phyloP scores from a whole-genome alignment of 2,797 vertebrate genomes.

The Sylvia borin region DNA sequence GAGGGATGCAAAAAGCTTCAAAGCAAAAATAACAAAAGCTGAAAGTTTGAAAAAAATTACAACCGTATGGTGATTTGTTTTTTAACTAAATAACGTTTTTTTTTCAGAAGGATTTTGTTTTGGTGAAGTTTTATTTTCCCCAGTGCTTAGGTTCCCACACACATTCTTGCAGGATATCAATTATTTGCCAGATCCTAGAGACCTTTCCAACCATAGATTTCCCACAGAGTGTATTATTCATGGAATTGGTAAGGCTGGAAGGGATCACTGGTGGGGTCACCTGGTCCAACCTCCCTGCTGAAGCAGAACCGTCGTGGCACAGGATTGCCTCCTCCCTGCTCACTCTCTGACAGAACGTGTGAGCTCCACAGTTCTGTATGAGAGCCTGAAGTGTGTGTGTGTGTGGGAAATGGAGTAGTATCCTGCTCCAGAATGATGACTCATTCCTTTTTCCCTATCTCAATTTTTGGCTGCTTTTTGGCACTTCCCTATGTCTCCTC shows the following conservation, averaged over 20 bases:
- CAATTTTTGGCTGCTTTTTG: neutral
- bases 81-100: neutral
- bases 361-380: neutral
- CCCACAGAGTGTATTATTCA: neutral
- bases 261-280: neutral
- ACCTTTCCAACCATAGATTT: neutral
- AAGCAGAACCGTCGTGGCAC: neutral
- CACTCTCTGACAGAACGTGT: neutral
- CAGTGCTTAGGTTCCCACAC: neutral
- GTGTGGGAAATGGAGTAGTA: neutral
- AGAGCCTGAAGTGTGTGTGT: neutral
- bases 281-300: neutral
- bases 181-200: neutral
- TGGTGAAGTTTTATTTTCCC: neutral
- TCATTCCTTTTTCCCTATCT: neutral
- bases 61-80: fast-evolving
- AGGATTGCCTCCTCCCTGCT: neutral
- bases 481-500: neutral
- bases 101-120: neutral
- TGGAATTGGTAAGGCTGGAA: neutral
- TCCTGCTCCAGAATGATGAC: neutral
- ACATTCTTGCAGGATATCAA: neutral
- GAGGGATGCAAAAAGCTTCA: neutral
- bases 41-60: neutral
- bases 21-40: neutral